Evolutionary conservation across 2,797 vertebrate genomes (phyloP).

Genomic region (Crocodylus rhombifer): DNA sequence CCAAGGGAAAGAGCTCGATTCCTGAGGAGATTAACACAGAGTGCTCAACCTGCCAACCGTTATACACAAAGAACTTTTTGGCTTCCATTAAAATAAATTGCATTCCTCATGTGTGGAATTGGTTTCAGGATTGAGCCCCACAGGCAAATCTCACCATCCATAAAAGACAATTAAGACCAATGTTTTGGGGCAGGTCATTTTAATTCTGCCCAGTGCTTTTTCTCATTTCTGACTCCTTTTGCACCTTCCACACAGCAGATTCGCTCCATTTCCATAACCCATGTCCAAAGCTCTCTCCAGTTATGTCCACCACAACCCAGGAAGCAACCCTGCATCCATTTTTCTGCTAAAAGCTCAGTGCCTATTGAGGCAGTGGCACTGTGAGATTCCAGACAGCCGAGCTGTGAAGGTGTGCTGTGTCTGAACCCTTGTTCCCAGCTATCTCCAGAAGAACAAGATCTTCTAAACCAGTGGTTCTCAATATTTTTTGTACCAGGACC

Average conservation of each 20-base stretch:
- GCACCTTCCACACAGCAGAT: neutral
- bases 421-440: neutral
- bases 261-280: neutral
- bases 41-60: neutral
- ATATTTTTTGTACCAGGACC: too few species aligned
- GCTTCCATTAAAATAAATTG: neutral
- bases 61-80: neutral
- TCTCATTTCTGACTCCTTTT: neutral
- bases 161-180: constrained; percentile 7
- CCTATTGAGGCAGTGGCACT: too few species aligned
- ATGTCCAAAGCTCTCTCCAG: neutral
- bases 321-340: neutral
- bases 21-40: neutral
- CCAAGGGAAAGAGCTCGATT: neutral
- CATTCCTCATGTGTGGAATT: neutral
- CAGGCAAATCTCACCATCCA: neutral
- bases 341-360: neutral
- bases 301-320: neutral
- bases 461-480: neutral
- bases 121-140: neutral
- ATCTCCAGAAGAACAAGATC: neutral
- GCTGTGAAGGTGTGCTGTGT: neutral
- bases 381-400: neutral
- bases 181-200: neutral
- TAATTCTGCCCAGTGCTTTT: neutral